Base-by-base conservation (phyloP, 92 coral and sea anemone species). In the Zoanthus gigantus region DNA sequence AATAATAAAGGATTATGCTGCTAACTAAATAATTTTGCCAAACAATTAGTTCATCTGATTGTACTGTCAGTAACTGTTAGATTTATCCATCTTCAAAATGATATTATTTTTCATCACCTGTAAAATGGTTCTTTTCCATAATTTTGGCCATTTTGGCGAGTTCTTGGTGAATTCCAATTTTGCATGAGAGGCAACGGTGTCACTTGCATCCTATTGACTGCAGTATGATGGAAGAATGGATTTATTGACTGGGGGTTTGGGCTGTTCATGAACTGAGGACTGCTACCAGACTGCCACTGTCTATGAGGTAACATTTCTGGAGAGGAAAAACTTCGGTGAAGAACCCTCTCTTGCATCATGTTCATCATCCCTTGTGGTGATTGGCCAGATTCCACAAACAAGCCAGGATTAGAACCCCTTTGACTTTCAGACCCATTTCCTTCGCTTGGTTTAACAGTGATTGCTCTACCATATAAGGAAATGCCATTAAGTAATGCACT, bases 401-500 rank as follows among this genome's bases (percentile, higher is more conserved):
- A 71, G 52, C 77, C 72, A 56, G 90, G 83, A 23, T 71, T 61
- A 18, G 63, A 65, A 46, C 76, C 61, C n/a, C 86, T 16, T 52
- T 87, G 65, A 8, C 83, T 78, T 13, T 71, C 86, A 0, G 73
- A 67, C 23, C 82, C 82, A 54, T 69, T 52, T 14, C 79, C 66
- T 17, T 79, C 73, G 47, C 72, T 67, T 10, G 90, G 94, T 45
- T 83, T 92, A 5, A 97, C 99, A 5, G 71, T 78, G 31, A 97
- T 86, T 85, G 88, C 56, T 54, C 92, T 90, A 48, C 93, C 96
- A 86, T 93, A 97, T 80, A 97, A 74, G 28, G 87, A 46, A 71
- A 94, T 95, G 15, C 99, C 99, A 88, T 94, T 94, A 60, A 97
- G 73, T 30, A 97, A 90, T 10, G 90, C 71, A 47, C 93, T 83